These are phyloP conservation scores for Dendropsophus ebraccatus DNA, from an alignment of 2,113 vertebrate species.

Conservation along the genomic window DNA sequence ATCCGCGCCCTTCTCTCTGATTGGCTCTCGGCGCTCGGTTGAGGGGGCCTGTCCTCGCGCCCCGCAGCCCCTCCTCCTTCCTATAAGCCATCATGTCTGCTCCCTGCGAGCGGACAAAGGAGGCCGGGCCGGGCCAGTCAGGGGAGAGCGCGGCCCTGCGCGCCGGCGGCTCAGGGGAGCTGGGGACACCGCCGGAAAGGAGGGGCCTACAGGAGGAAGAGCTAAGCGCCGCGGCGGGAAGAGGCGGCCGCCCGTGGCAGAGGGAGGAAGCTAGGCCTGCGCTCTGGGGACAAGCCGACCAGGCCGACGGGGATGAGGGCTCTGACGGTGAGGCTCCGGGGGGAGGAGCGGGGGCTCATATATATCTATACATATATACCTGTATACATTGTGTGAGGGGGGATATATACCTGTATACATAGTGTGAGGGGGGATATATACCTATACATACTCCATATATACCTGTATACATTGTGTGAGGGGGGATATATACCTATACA, in stretches of 20 bases:
- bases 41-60: neutral
- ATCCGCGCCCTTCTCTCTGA: conserved; percentile 16
- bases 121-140: conserved; percentile 62
- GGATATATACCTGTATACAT: too few species aligned
- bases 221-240: conserved; percentile 8
- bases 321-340: neutral
- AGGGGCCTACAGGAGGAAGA: conserved; percentile 18
- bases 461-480: too few species aligned
- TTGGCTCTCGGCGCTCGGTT: conserved; percentile 7
- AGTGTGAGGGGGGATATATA: too few species aligned
- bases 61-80: neutral
- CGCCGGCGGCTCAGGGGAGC: conserved; percentile 70
- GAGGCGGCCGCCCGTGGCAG: neutral
- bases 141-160: conserved; percentile 63
- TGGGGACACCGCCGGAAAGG: conserved; percentile 70
- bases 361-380: too few species aligned
- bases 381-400: too few species aligned
- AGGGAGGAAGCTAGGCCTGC: neutral
- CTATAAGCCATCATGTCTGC: conserved; percentile 76
- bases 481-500: too few species aligned
- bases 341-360: neutral
- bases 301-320: neutral
- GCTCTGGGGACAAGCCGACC: neutral
- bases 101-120: conserved; percentile 81
- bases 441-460: too few species aligned